Base-by-base conservation (phyloP, 1,140 invertebrate genomes). In the Macrocentrus cingulum region DNA sequence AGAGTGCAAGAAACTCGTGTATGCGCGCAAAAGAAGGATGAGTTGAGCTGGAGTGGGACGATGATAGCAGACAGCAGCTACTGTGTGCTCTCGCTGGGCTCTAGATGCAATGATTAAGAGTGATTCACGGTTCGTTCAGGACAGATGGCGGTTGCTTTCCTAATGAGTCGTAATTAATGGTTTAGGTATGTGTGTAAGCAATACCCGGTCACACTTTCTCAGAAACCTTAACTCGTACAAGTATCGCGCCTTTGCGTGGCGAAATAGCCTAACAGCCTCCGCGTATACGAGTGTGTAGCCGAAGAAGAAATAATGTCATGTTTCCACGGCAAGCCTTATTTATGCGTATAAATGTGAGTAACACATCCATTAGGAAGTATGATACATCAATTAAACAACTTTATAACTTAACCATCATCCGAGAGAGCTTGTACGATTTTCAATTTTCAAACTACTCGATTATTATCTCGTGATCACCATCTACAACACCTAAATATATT, bases 101-200 rank as follows among this genome's bases (percentile, higher is more conserved):
- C 66, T 65, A 75, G 72, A 76, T 77, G 72, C 75, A 76, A 77
- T 72, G 75, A 77, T 77, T 77, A 77, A 77, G 74, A 76, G 71
- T 77, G 74, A 77, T 77, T 77, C 75, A 77, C 71, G 74, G 65
- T 68, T 65, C 66, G 62, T 67, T 68, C 66, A 65, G 70, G 74
- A 75, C 75, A 75, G 74, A 77, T 76, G 75, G 71, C 68, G 71
- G 70, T 75, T 74, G 73, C 75, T 72, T 74, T 70, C 71, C 68
- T 77, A 77, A 77, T 76, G 74, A 76, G 74, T 74, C 65, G 72
- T 76, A 77, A 77, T 77, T 77, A 77, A 77, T 76, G 75, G 72
- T 72, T 70, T 66, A 71, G 66, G 66, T 71, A 74, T 72, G 69
- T 65, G 64, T 66, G 64, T 65, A 59, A 57, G 58, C 49, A 53